Conservation (phyloP, 2,113 vertebrate genomes). For the Chlorodrepanis virens region DNA sequence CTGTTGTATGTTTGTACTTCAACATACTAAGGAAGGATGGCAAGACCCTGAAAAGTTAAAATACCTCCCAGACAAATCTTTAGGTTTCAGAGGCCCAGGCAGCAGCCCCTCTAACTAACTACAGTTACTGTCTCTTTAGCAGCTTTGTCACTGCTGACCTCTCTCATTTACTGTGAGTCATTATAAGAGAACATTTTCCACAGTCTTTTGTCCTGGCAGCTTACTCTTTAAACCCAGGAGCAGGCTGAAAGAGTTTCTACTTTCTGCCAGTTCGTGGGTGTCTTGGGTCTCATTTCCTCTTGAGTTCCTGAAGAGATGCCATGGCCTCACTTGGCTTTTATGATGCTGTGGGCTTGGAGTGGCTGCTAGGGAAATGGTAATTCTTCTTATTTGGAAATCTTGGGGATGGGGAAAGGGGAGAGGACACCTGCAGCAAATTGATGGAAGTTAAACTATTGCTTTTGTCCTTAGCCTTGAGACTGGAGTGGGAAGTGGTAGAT, state of each 20-base stretch:
- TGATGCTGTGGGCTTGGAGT: neutral
- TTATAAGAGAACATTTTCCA: neutral
- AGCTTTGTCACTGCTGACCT: neutral
- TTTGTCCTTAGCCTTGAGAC: neutral
- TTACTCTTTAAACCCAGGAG: neutral
- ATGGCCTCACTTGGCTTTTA: neutral
- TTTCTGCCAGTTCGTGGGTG: neutral
- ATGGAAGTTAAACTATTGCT: neutral
- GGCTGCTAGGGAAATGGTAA: neutral
- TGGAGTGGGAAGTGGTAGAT: neutral
- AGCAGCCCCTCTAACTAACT: neutral
- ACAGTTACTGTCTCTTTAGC: neutral
- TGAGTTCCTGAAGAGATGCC: neutral
- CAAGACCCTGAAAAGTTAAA: neutral
- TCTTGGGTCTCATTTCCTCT: neutral
- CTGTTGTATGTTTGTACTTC: neutral
- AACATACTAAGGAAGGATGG: neutral
- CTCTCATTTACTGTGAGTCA: neutral
- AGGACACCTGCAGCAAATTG: neutral
- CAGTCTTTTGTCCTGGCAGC: neutral
- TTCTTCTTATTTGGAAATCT: neutral
- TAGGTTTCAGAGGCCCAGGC: neutral
- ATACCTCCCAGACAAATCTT: neutral
- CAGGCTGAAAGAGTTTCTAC: neutral
- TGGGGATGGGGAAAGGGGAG: neutral